Percentiles rank a stretch among this genome's conserved stretches.
Evolutionary conservation across 2,888 invertebrate genomes (phyloP).

Genomic region (Melieria crassipennis): DNA sequence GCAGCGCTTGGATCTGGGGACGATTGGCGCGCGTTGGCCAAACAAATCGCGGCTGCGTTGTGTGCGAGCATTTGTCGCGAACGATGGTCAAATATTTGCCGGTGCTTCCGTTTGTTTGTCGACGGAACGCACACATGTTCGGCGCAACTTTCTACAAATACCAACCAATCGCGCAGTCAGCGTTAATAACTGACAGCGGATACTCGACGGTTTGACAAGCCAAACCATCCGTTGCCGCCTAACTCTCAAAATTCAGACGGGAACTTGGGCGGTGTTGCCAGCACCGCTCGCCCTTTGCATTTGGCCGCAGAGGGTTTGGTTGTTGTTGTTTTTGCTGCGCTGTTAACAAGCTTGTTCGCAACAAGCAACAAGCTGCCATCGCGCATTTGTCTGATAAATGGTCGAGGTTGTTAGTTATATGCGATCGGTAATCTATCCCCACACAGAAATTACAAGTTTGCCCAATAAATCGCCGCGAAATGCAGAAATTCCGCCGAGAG

Average conservation of each 20-base stretch:
- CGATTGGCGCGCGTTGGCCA: background rate
- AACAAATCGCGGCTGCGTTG: background rate
- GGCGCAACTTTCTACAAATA: constrained; percentile 15
- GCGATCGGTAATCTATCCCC: background rate
- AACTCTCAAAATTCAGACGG: too few relatives aligned
- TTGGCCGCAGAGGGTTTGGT: too few relatives aligned
- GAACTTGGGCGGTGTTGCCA: too few relatives aligned
- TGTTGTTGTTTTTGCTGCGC: constrained; percentile 37
- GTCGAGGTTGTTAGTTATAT: constrained; percentile 24
- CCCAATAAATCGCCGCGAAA: constrained; percentile 6
- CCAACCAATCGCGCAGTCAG: too few relatives aligned
- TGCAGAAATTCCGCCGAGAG: background rate
- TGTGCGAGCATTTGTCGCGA: constrained; percentile 31
- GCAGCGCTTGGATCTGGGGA: background rate
- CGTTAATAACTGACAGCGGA: too few relatives aligned
- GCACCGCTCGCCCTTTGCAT: too few relatives aligned
- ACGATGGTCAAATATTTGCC: constrained; percentile 54
- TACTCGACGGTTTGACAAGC: too few relatives aligned
- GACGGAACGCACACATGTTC: background rate
- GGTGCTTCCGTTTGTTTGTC: constrained; percentile 48
- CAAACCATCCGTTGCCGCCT: too few relatives aligned
- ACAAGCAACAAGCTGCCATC: constrained; percentile 58
- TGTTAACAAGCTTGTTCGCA: constrained; percentile 58
- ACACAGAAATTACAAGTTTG: constrained; percentile 10
- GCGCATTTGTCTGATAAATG: constrained; percentile 56